Evolutionary conservation across 2,888 invertebrate genomes (phyloP), one percentile per base, ranked within the genome.

Genomic region (Fragum whitleyi): DNA sequence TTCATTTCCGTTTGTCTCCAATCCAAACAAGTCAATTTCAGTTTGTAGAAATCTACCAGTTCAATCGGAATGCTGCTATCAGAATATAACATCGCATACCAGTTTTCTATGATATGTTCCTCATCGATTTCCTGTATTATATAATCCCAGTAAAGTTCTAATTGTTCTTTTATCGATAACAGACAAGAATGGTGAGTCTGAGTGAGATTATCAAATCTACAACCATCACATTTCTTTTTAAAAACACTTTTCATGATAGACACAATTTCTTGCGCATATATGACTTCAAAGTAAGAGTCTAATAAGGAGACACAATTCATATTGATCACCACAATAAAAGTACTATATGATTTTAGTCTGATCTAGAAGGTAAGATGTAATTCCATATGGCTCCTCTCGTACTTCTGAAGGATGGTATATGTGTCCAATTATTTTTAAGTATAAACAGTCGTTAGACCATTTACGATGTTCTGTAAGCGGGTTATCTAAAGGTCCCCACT

Each of bases 71-170:
- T n/a, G 21, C 7, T 26, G 14, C n/a, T 32, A 6, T 26, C 9
- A 11, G 19, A 16, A 21, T 16, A 39, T 23, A 59, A 36, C 11
- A 55, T 23, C 6, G 11, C 59, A 26, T 72, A 26, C 59, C 59
- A 72, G 19, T 72, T 19, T 26, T n/a, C 32, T 42, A 72, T 19
- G 2, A 70, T n/a, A 32, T 29, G 47, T 28, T 26, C 21, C 28
- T 70, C 70, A 7, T 70, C 23, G 26, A 70, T 51, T 55, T 55
- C 55, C 19, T 19, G 14, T n/a, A 69, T 6, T 21, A 69, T 53
- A 21, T 69, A n/a, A n/a, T n/a, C n/a, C n/a, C n/a, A n/a, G n/a
- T n/a, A 72, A 23, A 72, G 39, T 70, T 53, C 55, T n/a, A 72
- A 59, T 39, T 53, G 70, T 55, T 70, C 53, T 55, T 55, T 29